These are phyloP conservation scores for Halictus ligatus DNA, from an alignment of 2,888 invertebrate genomes.

Conservation along the genomic window DNA sequence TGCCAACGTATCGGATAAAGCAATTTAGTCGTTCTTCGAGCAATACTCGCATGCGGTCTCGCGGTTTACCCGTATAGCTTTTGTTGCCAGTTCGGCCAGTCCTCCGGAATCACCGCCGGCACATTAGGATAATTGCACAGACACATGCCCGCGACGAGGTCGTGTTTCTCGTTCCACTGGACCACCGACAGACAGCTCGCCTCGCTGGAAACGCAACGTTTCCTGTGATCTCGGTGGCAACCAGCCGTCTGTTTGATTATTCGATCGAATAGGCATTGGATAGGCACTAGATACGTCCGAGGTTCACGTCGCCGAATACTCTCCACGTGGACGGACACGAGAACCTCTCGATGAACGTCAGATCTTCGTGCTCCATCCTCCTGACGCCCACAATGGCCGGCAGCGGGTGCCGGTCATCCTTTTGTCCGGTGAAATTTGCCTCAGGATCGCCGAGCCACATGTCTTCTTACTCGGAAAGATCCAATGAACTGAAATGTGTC, in stretches of 20 bases:
- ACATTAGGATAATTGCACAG: constrained; percentile 86
- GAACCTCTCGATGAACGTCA: constrained; percentile 73
- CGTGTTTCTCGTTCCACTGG: constrained; percentile 77
- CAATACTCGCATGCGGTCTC: neutral
- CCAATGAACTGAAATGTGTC: neutral
- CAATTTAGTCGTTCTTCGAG: neutral
- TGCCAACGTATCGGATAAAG: neutral
- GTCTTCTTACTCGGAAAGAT: neutral
- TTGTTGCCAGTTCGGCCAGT: constrained; percentile 87
- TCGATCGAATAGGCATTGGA: constrained; percentile 24
- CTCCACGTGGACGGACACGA: constrained; percentile 70
- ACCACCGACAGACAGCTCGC: constrained; percentile 85
- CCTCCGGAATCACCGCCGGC: constrained; percentile 85
- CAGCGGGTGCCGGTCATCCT: neutral
- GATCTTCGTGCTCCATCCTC: constrained; percentile 72
- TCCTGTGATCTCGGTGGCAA: neutral
- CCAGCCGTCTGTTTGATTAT: neutral
- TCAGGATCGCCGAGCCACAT: constrained; percentile 28
- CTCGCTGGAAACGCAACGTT: constrained; percentile 84
- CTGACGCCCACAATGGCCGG: constrained; percentile 32
- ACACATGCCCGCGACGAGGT: constrained; percentile 80
- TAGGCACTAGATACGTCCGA: constrained; percentile 76
- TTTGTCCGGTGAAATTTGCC: neutral
- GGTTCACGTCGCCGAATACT: constrained; percentile 79
- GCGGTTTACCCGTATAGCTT: constrained; percentile 85